Conservation (phyloP, 2,888 invertebrate genomes). For the Oegoconia quadripuncta region DNA sequence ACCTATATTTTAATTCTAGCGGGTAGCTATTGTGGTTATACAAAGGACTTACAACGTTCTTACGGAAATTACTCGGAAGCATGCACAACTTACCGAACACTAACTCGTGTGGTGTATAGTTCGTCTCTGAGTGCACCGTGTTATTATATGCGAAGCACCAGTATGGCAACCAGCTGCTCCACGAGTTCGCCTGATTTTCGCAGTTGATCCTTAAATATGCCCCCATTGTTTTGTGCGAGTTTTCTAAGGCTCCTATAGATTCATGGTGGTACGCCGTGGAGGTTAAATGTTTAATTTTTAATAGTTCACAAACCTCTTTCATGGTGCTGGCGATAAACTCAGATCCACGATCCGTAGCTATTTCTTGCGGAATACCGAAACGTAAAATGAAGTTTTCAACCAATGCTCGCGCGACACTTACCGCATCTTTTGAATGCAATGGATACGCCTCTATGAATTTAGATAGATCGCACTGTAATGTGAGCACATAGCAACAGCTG, state of each 20-base stretch:
- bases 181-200: neutral
- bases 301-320: constrained; percentile 5
- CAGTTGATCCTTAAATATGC: constrained; percentile 2
- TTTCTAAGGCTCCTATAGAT: constrained; percentile 3
- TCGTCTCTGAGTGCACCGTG: too few species aligned
- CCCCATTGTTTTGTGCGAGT: constrained; percentile 1
- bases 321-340: constrained; percentile 8
- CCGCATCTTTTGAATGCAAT: constrained; percentile 8
- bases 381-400: constrained; percentile 17
- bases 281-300: neutral
- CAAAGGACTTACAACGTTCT: constrained; percentile 1
- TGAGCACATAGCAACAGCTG: constrained; percentile 12
- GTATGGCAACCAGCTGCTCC: constrained; percentile 4
- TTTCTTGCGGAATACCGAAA: constrained; percentile 13
- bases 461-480: constrained; percentile 14
- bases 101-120: too few species aligned
- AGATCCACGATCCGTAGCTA: constrained; percentile 15
- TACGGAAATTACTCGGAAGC: neutral
- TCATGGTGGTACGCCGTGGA: constrained; percentile 6
- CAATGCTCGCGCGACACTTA: constrained; percentile 11
- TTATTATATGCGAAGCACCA: constrained; percentile 7
- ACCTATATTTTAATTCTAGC: constrained; percentile 4
- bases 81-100: too few species aligned
- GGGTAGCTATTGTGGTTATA: constrained; percentile 7
- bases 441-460: constrained; percentile 18